Percentiles rank a stretch among this genome's conserved stretches.
Evolutionary conservation across 2,113 vertebrate genomes (phyloP).

Genomic region (Tonatia bakeri): DNA sequence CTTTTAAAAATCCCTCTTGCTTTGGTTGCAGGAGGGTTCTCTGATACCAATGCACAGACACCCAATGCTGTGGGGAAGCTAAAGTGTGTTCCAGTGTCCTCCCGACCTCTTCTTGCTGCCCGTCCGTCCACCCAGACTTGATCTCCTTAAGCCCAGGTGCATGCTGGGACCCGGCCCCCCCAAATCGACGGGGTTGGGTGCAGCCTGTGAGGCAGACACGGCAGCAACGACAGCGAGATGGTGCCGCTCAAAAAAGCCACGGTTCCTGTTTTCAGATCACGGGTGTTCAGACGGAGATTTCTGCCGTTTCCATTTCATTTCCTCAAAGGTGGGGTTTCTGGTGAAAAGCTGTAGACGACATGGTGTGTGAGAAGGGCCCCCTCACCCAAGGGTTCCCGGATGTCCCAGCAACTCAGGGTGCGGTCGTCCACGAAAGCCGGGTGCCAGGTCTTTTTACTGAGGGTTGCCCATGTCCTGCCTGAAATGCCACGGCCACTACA

Average conservation of each 20-base stretch:
- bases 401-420: fast-evolving
- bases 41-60: fast-evolving
- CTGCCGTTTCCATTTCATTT: background rate
- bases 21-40: background rate
- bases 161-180: background rate
- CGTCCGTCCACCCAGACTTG: background rate
- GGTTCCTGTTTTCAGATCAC: background rate
- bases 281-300: background rate
- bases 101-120: background rate
- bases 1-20: background rate
- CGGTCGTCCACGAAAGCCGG: fast-evolving
- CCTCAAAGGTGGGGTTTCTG: background rate
- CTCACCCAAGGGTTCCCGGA: fast-evolving
- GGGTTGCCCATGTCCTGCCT: background rate
- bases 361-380: background rate
- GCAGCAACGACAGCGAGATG: fast-evolving
- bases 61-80: background rate
- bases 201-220: background rate
- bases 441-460: background rate
- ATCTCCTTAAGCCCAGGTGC: background rate
- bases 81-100: background rate
- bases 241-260: background rate
- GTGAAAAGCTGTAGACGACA: background rate
- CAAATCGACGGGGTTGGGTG: fast-evolving
- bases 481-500: background rate